Conservation (phyloP, 2,113 vertebrate genomes). For the human (Homo sapiens) region GRCh38 chr12:49002501-49003000, state of each 20-base stretch:
- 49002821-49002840: constrained; percentile 27
- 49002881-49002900: constrained; percentile 56
- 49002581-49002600: constrained; percentile 77
- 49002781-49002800: background rate
- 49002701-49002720: background rate
- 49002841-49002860: background rate
- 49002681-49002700: background rate
- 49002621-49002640: constrained; percentile 11
- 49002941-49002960: constrained; percentile 96
- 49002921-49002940: constrained; percentile 95
- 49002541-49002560: background rate
- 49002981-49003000: constrained; percentile 97
- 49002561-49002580: constrained; percentile 32
- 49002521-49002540: constrained; percentile 41
- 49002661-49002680: background rate
- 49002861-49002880: background rate
- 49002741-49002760: background rate
- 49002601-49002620: constrained; percentile 31
- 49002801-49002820: constrained; percentile 38
- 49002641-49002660: background rate
- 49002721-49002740: constrained; percentile 40
- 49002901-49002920: constrained; percentile 78
- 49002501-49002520: constrained; percentile 23
- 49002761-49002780: background rate
- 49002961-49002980: constrained; percentile 95